A percentile compares a stretch with the other conserved stretches of the same genome.
These are phyloP conservation scores for Eubasilissa regina DNA, from an alignment of 1,140 invertebrate genomes.

Conservation along the genomic window DNA sequence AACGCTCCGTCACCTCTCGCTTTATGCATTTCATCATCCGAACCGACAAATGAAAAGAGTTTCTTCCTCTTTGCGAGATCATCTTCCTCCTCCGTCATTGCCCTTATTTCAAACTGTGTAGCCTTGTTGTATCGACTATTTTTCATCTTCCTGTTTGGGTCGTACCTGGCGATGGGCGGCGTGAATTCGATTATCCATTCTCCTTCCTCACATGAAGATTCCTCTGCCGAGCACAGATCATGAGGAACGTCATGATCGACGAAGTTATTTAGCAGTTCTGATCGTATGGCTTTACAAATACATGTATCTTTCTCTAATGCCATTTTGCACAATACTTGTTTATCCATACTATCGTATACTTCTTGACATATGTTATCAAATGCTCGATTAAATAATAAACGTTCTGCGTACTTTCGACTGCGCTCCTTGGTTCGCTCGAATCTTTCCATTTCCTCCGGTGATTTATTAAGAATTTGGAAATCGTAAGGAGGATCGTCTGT, in stretches of 20 bases:
- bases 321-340: conserved; percentile 8
- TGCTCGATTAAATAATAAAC: conserved; percentile 20
- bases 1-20: neutral
- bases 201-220: neutral
- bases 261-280: conserved; percentile 29
- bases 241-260: conserved; percentile 9
- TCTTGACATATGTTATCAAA: conserved; percentile 40
- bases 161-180: conserved; percentile 32
- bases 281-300: conserved; percentile 5
- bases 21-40: neutral
- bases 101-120: conserved; percentile 33
- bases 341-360: conserved; percentile 14
- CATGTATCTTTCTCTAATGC: conserved; percentile 9
- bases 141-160: conserved; percentile 36
- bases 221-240: neutral
- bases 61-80: conserved; percentile 12
- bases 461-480: conserved; percentile 27
- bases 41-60: neutral
- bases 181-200: conserved; percentile 41
- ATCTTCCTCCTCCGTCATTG: neutral
- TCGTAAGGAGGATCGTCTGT: conserved; percentile 29
- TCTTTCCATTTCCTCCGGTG: conserved; percentile 18
- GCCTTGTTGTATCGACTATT: neutral
- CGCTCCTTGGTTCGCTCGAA: neutral
- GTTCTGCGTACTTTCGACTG: conserved; percentile 9